Conservation (phyloP, 2,113 vertebrate species). For the Mobula hypostoma region DNA sequence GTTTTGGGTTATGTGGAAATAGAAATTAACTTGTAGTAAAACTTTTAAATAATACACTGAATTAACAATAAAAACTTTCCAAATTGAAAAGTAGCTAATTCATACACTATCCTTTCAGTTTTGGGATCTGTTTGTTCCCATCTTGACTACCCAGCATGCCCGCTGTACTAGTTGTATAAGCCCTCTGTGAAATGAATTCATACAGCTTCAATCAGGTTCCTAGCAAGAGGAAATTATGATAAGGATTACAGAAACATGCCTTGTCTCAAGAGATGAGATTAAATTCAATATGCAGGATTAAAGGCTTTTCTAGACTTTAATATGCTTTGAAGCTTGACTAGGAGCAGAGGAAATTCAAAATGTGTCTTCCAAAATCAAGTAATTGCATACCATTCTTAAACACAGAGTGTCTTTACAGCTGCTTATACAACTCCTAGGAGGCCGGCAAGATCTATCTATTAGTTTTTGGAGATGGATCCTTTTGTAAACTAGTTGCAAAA, state of each 20-base stretch:
- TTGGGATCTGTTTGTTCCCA: background rate
- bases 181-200: background rate
- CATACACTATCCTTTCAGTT: background rate
- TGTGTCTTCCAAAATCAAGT: background rate
- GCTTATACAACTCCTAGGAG: background rate
- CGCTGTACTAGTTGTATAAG: background rate
- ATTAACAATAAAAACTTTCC: background rate
- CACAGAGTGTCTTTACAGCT: background rate
- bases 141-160: background rate
- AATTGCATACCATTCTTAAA: background rate
- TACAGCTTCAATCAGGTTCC: background rate
- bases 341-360: conserved; percentile 13
- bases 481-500: background rate
- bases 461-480: background rate
- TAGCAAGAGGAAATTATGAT: background rate
- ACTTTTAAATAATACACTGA: background rate
- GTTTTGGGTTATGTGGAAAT: background rate
- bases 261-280: background rate
- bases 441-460: background rate
- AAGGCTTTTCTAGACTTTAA: background rate
- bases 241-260: conserved; percentile 6
- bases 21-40: background rate
- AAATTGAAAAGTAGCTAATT: background rate
- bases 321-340: background rate
- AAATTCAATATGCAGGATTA: background rate